Conservation (phyloP, 2,113 vertebrate species). For the Theristicus caerulescens region DNA sequence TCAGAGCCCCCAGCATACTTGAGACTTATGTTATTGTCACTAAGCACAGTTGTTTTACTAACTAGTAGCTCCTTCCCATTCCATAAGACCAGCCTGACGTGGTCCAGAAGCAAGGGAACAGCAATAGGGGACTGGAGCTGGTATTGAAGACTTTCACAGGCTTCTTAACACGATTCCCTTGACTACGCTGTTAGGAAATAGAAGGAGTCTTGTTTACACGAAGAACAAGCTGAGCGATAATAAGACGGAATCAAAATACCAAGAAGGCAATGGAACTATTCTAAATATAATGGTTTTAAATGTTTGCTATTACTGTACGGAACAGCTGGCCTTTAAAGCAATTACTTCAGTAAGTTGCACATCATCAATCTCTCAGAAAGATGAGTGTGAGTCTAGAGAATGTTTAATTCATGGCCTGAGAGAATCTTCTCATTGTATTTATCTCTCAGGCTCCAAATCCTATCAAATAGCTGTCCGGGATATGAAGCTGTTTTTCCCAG, state of each 20-base stretch:
- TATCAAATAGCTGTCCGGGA: conserved; percentile 68
- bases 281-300: conserved; percentile 53
- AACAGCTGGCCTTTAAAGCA: conserved; percentile 63
- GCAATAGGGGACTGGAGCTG: neutral
- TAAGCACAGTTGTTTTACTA: neutral
- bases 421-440: conserved; percentile 39
- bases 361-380: conserved; percentile 58
- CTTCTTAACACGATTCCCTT: neutral
- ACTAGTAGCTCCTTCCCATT: neutral
- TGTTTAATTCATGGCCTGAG: conserved; percentile 67
- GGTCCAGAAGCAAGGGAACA: neutral
- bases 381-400: conserved; percentile 54
- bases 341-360: conserved; percentile 58
- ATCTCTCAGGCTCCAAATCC: conserved; percentile 67
- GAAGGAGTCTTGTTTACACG: conserved; percentile 1
- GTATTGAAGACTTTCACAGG: neutral
- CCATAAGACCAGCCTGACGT: neutral
- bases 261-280: conserved; percentile 12
- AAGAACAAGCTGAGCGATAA: neutral
- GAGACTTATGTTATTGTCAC: neutral
- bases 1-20: neutral
- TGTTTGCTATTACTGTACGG: conserved; percentile 57
- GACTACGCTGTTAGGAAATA: neutral
- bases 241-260: conserved; percentile 24
- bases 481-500: conserved; percentile 73